These are phyloP conservation scores for Strigops habroptila DNA, from an alignment of 2,113 vertebrate genomes.

Conservation along the genomic window DNA sequence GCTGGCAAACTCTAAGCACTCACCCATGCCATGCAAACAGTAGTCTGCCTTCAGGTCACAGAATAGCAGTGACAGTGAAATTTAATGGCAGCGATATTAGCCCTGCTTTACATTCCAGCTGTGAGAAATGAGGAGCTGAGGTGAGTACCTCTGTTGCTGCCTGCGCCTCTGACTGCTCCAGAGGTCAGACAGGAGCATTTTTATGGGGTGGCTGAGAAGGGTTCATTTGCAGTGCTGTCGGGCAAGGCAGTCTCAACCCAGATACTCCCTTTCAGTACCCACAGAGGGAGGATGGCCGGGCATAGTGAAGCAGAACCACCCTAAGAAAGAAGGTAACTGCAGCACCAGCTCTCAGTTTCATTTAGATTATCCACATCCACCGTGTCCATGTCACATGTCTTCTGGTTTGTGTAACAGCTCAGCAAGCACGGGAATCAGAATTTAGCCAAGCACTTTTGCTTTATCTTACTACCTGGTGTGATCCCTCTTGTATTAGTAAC, in stretches of 20 bases:
- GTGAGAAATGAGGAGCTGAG: background rate
- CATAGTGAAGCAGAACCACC: background rate
- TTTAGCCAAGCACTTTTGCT: background rate
- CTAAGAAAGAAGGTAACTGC: background rate
- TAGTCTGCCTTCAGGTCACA: background rate
- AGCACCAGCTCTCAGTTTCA: background rate
- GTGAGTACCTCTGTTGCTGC: background rate
- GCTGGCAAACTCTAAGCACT: background rate
- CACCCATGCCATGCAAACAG: background rate
- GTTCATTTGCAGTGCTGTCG: background rate
- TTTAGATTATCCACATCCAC: background rate
- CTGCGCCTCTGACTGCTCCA: background rate
- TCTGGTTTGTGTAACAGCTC: background rate
- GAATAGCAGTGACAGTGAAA: background rate
- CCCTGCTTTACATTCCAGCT: background rate
- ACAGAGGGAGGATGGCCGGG: fast-evolving
- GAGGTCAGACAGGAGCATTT: background rate
- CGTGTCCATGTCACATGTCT: fast-evolving
- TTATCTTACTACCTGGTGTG: background rate
- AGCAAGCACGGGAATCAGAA: fast-evolving
- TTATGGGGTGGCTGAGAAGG: background rate
- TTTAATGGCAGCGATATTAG: background rate
- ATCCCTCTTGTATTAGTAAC: background rate
- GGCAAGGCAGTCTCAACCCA: background rate
- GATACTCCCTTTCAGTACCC: background rate